Percentiles rank a stretch among this genome's conserved stretches.
These are phyloP conservation scores for Romanogobio albipinnatus DNA, from an alignment of 2,113 vertebrate genomes.

Conservation along the genomic window DNA sequence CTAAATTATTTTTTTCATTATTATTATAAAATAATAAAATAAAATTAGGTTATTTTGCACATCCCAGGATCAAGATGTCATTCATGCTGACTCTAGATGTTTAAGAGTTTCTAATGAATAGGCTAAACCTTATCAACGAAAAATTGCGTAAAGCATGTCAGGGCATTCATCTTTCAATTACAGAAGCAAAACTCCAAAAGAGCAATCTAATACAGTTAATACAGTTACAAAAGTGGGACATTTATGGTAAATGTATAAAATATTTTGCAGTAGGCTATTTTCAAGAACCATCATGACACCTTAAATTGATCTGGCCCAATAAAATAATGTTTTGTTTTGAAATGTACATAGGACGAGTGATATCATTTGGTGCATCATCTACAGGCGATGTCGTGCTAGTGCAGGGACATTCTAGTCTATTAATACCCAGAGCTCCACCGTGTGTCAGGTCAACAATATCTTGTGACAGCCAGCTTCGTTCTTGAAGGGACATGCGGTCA, in stretches of 20 bases:
- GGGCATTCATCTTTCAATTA: not conserved
- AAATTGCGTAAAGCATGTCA: not conserved
- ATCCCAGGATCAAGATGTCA: not conserved
- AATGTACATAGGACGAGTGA: not conserved
- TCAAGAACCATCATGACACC: not conserved
- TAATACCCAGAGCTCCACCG: constrained; percentile 65
- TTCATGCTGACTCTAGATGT: not conserved
- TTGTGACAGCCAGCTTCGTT: constrained; percentile 59
- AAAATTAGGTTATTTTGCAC: not conserved
- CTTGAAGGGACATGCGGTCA: constrained; percentile 32
- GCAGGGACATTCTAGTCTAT: constrained; percentile 67
- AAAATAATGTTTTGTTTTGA: not conserved
- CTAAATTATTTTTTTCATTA: not conserved
- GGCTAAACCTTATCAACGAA: not conserved
- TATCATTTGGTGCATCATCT: not conserved
- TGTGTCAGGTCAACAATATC: constrained; percentile 56
- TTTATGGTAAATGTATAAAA: not conserved
- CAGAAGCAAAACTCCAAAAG: not conserved
- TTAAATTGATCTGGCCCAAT: not conserved
- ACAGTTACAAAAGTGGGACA: not conserved
- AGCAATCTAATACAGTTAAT: not conserved
- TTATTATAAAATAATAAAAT: not conserved
- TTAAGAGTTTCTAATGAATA: not conserved
- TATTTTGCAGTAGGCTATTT: not conserved
- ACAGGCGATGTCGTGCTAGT: constrained; percentile 6